Percentiles rank a stretch among this genome's conserved stretches.
phyloP scores from a whole-genome alignment of 2,888 invertebrate genomes.

The Drosophila kokeensis region DNA sequence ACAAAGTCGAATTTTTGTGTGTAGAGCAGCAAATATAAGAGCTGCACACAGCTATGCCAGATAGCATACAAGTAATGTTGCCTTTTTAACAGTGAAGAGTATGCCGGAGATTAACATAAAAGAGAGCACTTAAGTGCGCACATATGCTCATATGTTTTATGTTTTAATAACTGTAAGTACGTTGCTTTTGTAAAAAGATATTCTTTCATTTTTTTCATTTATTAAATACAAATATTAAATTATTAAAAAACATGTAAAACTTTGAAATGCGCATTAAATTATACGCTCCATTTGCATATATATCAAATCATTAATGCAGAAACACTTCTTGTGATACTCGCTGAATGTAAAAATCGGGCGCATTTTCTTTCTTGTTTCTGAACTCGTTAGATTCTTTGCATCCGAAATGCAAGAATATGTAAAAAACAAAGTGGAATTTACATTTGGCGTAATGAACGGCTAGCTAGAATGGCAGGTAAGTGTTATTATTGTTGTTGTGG shows the following conservation, averaged over 20 bases:
- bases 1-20: neutral
- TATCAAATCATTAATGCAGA: slow-evolving; percentile 66
- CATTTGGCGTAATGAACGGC: slow-evolving; percentile 73
- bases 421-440: slow-evolving; percentile 49
- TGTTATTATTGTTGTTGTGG: slow-evolving; percentile 30
- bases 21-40: neutral
- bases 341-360: slow-evolving; percentile 12
- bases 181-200: slow-evolving; percentile 63
- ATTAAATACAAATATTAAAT: slow-evolving; percentile 75
- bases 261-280: slow-evolving; percentile 75
- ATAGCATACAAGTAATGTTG: neutral
- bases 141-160: slow-evolving; percentile 11
- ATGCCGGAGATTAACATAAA: neutral
- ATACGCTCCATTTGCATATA: slow-evolving; percentile 37
- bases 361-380: slow-evolving; percentile 13
- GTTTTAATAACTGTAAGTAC: slow-evolving; percentile 75
- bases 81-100: neutral
- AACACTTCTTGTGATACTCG: slow-evolving; percentile 67
- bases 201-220: slow-evolving; percentile 56
- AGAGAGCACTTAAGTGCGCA: neutral
- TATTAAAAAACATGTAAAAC: slow-evolving; percentile 74
- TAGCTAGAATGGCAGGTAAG: slow-evolving; percentile 71
- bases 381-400: slow-evolving; percentile 48
- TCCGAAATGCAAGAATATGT: slow-evolving; percentile 45
- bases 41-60: neutral